Base-by-base conservation (phyloP, 1,140 invertebrate species). In the Drosophila yakuba region DNA sequence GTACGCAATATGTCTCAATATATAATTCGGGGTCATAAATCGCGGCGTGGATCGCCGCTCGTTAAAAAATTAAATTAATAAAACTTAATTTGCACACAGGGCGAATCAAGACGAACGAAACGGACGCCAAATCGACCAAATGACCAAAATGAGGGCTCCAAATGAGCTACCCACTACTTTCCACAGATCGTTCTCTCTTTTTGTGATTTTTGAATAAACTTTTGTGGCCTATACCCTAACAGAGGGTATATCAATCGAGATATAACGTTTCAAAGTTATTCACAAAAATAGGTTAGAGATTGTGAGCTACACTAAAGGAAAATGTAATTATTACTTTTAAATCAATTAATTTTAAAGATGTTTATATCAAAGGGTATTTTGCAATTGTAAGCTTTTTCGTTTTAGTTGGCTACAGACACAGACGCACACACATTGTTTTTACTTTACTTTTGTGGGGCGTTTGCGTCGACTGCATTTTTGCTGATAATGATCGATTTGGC, bases 31-130 rank as follows among this genome's bases (percentile, higher is more conserved):
- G 47, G 12, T 43, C 39, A 80, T 86, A 86, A 86, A 86, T 86
- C 83, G 86, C 25, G 35, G 20, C 36, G 35, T 23, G 78, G 82
- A 88, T 78, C 83, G 71, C 58, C 62, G 75, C 83, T 86, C 83
- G 83, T 86, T 88, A 86, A 88, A 82, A 82, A 86, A 83, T 83
- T 88, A 86, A 86, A 86, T 86, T 88, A 86, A 86, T 86, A 86
- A 86, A 83, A 86, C 78, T 88, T 86, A 86, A 86, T 86, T 86
- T 78, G 77, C 82, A 72, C 64, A 78, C 59, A 63, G 61, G 54
- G 47, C 55, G 39, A 63, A 72, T 60, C 43, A 56, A 47, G 38
- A 36, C 32, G 28, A 5, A 3, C 14, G 10, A 44, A 25, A 32
- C 52, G 48, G 64, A 57, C 7, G 72, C 38, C 81, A 41, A 25